phyloP scores from a whole-genome alignment of 2,113 vertebrate genomes.

The Sylvia atricapilla region DNA sequence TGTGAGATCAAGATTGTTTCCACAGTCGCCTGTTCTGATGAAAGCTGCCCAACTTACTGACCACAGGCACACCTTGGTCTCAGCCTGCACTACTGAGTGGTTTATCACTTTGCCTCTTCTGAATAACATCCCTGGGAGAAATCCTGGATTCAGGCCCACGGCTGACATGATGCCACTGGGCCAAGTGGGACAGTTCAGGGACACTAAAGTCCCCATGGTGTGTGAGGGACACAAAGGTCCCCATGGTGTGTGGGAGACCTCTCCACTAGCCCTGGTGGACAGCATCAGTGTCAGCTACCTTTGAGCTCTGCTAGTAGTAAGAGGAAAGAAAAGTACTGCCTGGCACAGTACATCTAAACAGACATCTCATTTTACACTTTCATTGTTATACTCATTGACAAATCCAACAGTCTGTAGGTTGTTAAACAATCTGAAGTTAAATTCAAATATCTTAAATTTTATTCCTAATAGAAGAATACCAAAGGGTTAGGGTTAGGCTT shows the following conservation, averaged over 20 bases:
- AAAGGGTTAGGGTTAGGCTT: neutral
- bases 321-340: neutral
- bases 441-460: neutral
- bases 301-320: neutral
- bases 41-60: neutral
- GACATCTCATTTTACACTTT: neutral
- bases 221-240: no score
- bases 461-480: neutral
- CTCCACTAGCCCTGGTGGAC: neutral
- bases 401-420: neutral
- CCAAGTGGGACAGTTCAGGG: neutral
- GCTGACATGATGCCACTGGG: fast-evolving
- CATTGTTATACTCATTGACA: neutral
- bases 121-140: neutral
- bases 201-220: fast-evolving
- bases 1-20: no score
- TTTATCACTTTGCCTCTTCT: neutral
- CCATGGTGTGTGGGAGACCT: neutral
- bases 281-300: neutral
- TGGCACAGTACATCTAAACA: neutral
- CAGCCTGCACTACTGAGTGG: neutral
- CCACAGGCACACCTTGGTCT: neutral
- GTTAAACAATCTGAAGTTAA: neutral
- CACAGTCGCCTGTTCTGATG: neutral
- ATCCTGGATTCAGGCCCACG: neutral